These are phyloP conservation scores for Slavum lentiscoides DNA, from an alignment of 2,888 invertebrate species.

Conservation along the genomic window DNA sequence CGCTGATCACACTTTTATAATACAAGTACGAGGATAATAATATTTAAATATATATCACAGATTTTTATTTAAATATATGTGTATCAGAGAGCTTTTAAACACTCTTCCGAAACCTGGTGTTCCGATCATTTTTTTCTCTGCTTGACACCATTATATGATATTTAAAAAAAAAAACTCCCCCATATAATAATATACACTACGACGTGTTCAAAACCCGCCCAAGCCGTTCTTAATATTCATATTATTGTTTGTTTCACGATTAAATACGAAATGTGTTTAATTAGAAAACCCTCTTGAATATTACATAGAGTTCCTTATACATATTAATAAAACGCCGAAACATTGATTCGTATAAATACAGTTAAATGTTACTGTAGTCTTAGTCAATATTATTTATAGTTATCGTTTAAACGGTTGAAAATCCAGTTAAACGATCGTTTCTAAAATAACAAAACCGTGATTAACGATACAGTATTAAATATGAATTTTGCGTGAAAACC, in stretches of 20 bases:
- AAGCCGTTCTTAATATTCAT: neutral
- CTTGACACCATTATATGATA: neutral
- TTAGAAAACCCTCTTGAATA: neutral
- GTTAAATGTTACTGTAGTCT: too few relatives aligned
- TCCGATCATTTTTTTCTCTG: neutral
- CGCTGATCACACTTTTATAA: constrained; percentile 8
- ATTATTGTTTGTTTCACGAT: neutral
- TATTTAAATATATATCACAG: constrained; percentile 26
- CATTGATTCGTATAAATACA: too few relatives aligned
- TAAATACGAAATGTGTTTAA: neutral
- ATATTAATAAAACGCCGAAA: neutral
- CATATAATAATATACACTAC: neutral
- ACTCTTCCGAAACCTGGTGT: neutral
- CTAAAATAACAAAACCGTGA: too few relatives aligned
- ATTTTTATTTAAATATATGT: neutral
- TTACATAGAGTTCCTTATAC: neutral
- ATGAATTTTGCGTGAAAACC: too few relatives aligned
- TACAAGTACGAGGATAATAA: neutral
- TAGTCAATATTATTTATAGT: too few relatives aligned
- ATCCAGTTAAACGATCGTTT: too few relatives aligned
- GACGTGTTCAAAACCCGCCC: neutral
- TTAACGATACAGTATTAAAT: too few relatives aligned
- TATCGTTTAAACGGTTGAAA: too few relatives aligned
- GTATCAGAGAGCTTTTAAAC: neutral
- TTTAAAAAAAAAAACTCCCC: neutral